Evolutionary conservation across 2,797 vertebrate genomes (phyloP).

Genomic region (Lateolabrax maculatus): DNA sequence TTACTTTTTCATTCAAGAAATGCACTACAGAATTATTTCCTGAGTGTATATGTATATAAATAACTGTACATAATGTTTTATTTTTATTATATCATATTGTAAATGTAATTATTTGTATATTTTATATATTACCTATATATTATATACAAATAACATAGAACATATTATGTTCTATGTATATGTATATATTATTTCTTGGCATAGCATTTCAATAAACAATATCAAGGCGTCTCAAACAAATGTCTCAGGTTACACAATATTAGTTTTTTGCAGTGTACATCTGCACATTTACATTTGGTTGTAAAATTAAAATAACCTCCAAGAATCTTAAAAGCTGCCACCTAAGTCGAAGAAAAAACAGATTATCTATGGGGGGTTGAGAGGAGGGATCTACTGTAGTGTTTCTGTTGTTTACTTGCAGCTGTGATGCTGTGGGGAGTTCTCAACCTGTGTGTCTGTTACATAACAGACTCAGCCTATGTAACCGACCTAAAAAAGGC

Average conservation of each 20-base stretch:
- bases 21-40: no score
- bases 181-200: no score
- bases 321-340: background rate
- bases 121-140: no score
- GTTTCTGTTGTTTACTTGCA: constrained; percentile 58
- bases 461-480: constrained; percentile 75
- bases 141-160: no score
- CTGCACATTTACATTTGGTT: background rate
- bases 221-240: background rate
- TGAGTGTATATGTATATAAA: no score
- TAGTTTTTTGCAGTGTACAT: background rate
- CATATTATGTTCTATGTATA: no score
- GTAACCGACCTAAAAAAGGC: constrained; percentile 79
- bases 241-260: background rate
- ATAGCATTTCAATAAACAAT: background rate
- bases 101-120: no score
- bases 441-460: constrained; percentile 71
- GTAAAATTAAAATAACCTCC: background rate
- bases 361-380: background rate
- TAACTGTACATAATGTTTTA: no score
- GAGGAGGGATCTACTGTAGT: constrained; percentile 22
- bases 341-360: background rate
- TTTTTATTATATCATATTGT: no score
- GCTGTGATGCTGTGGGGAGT: constrained; percentile 66
- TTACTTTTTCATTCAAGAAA: no score